Evolutionary conservation across 2,888 invertebrate genomes (phyloP).

Genomic region (Euplexia lucipara): DNA sequence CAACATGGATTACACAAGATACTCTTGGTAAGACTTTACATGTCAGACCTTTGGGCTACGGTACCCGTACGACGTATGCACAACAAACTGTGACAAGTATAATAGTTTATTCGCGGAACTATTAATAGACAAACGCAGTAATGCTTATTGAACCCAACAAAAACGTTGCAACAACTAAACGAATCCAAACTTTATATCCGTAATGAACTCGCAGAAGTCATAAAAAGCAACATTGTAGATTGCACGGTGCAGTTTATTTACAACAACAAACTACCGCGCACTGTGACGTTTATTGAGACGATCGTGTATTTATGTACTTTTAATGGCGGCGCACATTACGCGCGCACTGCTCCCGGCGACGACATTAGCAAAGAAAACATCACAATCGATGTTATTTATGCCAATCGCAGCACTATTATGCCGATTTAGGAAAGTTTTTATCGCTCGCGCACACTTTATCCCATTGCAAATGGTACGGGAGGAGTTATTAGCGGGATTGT

Average conservation of each 20-base stretch:
- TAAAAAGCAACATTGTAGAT: slow-evolving; percentile 68
- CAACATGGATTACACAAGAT: no score
- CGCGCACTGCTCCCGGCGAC: slow-evolving; percentile 65
- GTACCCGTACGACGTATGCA: no score
- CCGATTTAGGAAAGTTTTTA: slow-evolving; percentile 64
- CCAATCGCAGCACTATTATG: slow-evolving; percentile 64
- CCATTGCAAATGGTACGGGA: background rate
- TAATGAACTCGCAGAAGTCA: slow-evolving; percentile 60
- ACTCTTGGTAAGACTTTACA: no score
- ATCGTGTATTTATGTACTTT: slow-evolving; percentile 88
- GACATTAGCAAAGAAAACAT: slow-evolving; percentile 79
- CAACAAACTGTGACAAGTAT: no score
- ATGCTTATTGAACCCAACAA: slow-evolving; percentile 53
- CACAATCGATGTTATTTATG: slow-evolving; percentile 84
- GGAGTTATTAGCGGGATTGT: slow-evolving; percentile 8
- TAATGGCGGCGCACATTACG: slow-evolving; percentile 88
- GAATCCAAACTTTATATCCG: slow-evolving; percentile 61
- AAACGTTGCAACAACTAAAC: slow-evolving; percentile 51
- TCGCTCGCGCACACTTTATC: slow-evolving; percentile 33
- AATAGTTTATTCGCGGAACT: background rate
- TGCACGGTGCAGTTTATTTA: slow-evolving; percentile 66
- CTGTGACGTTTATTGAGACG: slow-evolving; percentile 82
- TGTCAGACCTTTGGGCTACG: no score
- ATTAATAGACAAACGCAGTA: background rate
- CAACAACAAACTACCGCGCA: slow-evolving; percentile 70